Evolutionary conservation across 2,113 vertebrate genomes (phyloP), one percentile per base, ranked within the genome.

Genomic region (Symphodus melops): DNA sequence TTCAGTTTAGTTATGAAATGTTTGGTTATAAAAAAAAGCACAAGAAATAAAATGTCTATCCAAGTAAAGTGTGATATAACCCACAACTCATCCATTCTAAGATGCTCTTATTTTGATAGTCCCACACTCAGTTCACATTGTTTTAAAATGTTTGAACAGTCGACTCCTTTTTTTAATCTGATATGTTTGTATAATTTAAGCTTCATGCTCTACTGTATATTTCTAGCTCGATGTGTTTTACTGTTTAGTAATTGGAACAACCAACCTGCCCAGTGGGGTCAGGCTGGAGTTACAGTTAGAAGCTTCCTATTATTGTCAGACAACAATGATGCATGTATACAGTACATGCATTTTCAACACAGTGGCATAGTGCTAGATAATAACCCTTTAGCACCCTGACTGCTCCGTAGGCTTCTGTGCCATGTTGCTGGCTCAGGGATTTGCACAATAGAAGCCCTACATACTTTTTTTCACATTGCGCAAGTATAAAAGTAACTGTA

Each of bases 401-500:
- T 86, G 88, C 74, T 80, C 79, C 68, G 65, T 74, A 82, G 77
- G 65, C 71, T 86, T 84, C 80, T 80, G 85, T 91, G 62, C 56
- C 57, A 49, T 84, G 83, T 55, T 91, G 92, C 90, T 92, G 79
- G 59, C 7, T 91, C 87, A 90, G 90, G 85, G 39, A 3, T 91
- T 91, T 85, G 44, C 57, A 89, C 84, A 92, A 92, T 90, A 65
- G 84, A 77, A 60, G 19, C 72, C 55, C 33, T 36, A 54, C 52
- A 61, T 78, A 70, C 73, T 42, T 84, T 74, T 33, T 82, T 86
- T 72, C 44, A 55, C 76, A 66, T 39, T 44, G 63, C 72, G 58
- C 77, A 71, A 64, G 85, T 92, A 92, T 92, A 92, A 92, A 92
- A 90, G 86, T 87, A 79, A 62, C 72, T 1, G 75, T 72, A 58